Evolutionary conservation across 1,140 invertebrate species (phyloP), one percentile per base, ranked within the genome.

Genomic region (Zaprionus vittiger): DNA sequence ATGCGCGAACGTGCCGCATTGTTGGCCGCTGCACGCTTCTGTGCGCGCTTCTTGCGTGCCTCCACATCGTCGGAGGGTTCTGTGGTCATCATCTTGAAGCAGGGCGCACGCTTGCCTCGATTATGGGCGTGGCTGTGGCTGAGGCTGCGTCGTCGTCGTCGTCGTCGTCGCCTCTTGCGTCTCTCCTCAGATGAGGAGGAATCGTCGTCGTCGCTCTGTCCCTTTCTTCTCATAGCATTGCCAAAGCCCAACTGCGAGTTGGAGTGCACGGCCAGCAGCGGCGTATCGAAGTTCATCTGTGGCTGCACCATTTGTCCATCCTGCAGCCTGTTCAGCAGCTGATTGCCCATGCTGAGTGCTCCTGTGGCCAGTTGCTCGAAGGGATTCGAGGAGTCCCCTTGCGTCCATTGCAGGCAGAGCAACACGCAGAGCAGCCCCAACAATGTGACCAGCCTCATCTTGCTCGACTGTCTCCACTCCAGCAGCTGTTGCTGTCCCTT

Each of bases 221-320:
- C 31, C 31, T 11, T 34, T 2, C 31, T 34, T 3, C 81, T 69
- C 60, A 92, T 91, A 7, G 91, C 91, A 24, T 91, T 75, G 5
- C 91, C 91, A 11, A 77, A 79, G 2, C 91, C 91, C 11, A 80
- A 2, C 0, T 73, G 31, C 0, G 76, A 75, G 22, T 81, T 83
- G 11, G 83, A 86, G 15, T 20, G 76, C 56, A 81, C n/a, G 11
- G 74, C 47, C 38, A 83, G 44, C 9, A 91, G 41, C 0, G 78
- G 74, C 20, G 69, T 73, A 11, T 89, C 74, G n/a, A 92, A 61
- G n/a, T 65, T 69, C 1, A 81, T n/a, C 14, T 77, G 37, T 1
- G 73, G 57, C 1, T 14, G 61, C 2, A 66, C n/a, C 7, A 72
- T 68, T 0, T 60, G 77, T 4, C 91, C 91, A 15, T 79, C 75